Conservation (phyloP, 2,113 vertebrate species). For the Gymnogyps californianus region DNA sequence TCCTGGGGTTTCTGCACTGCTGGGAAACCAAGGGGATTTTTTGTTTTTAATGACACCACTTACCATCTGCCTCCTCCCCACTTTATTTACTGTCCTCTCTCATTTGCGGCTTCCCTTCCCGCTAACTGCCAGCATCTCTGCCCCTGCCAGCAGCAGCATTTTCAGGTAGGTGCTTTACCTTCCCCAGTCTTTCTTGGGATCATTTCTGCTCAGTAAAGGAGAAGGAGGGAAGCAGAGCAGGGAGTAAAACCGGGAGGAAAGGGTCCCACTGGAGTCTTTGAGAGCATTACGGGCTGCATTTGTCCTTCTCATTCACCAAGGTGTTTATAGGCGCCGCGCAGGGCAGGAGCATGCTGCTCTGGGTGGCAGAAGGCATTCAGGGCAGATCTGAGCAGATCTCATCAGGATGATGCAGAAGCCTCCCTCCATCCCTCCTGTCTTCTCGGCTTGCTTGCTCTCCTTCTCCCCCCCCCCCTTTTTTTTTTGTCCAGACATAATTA, state of each 20-base stretch:
- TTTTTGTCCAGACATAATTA: constrained; percentile 11
- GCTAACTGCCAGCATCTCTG: background rate
- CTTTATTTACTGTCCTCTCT: background rate
- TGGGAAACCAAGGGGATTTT: background rate
- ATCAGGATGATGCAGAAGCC: background rate
- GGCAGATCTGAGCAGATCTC: background rate
- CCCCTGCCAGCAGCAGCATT: background rate
- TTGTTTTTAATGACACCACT: background rate
- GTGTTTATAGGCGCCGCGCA: fast-evolving
- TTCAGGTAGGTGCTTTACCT: background rate
- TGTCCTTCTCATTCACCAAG: background rate
- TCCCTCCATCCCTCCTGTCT: background rate
- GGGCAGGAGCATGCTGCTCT: background rate
- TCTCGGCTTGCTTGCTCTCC: background rate
- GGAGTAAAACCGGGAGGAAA: background rate
- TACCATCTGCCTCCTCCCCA: background rate
- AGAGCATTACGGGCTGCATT: fast-evolving
- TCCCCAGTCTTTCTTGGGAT: background rate
- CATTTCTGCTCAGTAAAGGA: background rate
- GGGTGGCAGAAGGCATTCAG: background rate
- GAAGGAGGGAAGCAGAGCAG: fast-evolving
- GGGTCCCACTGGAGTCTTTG: background rate
- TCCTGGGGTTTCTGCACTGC: background rate
- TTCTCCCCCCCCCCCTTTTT: background rate
- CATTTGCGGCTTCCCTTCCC: background rate